Evolutionary conservation across 2,113 vertebrate genomes (phyloP).

Genomic region (Perca schrenkii): DNA sequence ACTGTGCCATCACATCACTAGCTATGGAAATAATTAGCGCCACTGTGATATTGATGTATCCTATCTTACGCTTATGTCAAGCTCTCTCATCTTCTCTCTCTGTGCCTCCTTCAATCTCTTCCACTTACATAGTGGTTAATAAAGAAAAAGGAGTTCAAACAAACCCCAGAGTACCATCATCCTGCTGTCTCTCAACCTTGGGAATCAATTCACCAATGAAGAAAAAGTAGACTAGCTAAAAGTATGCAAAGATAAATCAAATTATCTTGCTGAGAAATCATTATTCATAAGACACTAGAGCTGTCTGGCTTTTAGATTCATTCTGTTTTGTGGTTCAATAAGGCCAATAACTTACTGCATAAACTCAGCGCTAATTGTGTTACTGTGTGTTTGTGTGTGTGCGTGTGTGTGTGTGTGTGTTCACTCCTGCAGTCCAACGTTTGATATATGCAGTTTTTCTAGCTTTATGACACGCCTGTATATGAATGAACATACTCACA

Average conservation of each 20-base stretch:
- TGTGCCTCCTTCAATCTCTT: conserved; percentile 30
- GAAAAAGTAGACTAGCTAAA: conserved; percentile 61
- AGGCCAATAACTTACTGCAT: conserved; percentile 65
- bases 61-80: conserved; percentile 17
- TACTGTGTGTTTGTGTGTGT: conserved; percentile 46
- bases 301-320: conserved; percentile 69
- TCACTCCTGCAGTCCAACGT: conserved; percentile 25
- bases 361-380: conserved; percentile 66
- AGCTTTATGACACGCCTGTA: conserved; percentile 12
- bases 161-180: conserved; percentile 52
- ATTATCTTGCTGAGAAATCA: conserved; percentile 71
- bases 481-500: conserved; percentile 22
- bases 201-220: conserved; percentile 69
- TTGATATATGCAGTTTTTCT: conserved; percentile 38
- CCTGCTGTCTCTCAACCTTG: conserved; percentile 50
- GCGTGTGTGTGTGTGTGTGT: conserved; percentile 47
- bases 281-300: conserved; percentile 70
- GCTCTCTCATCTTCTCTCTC: conserved; percentile 5
- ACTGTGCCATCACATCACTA: conserved; percentile 38
- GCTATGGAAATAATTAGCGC: conserved; percentile 53
- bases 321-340: conserved; percentile 67
- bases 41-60: conserved; percentile 47
- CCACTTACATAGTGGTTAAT: conserved; percentile 28
- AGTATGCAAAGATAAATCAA: conserved; percentile 73
- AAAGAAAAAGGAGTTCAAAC: conserved; percentile 48